Evolutionary conservation across 2,888 invertebrate genomes (phyloP), one percentile per base, ranked within the genome.

Genomic region (Cloeon dipterum): DNA sequence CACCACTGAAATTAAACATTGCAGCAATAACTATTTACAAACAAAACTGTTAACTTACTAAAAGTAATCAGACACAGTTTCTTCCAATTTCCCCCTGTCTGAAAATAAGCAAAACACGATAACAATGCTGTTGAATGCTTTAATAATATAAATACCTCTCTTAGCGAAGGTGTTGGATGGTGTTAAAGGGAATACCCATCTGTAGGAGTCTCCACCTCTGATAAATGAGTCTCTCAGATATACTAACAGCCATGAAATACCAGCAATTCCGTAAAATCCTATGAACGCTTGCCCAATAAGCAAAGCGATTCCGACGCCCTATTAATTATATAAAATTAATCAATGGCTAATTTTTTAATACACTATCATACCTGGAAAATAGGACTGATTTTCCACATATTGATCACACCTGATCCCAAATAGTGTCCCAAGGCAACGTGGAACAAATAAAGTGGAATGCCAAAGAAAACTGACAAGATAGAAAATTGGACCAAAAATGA

Each of bases 311-410:
- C 88, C 88, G 16, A 88, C 78, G 3, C 89, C 88, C 61, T 56
- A 47, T 7, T 45, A 46, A 29, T 11, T 14, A 29, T 8, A 23
- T 23, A 8, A 29, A 29, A 19, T 8, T 18, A 29, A 14, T 2
- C 19, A 7, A 4, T 32, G 19, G 8, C 14, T 36, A 29, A 10
- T 17, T 11, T 13, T n/a, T 21, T 36, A 8, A 16, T 8, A 4
- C 11, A 5, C 4, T 25, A 3, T 37, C 42, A 39, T 47, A 59
- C 60, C 55, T 81, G 77, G 53, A 88, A 86, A 46, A 88, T 70
- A 0, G 89, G 89, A 38, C 86, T 86, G 49, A 88, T 85, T 49
- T 70, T 70, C 88, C 88, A 89, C 86, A 88, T 86, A 47, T 85
- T 83, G 41, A 88, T 70, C 2, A 83, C 78, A 0, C 88, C 88